Conservation (phyloP, 2,113 vertebrate genomes). For the Erythrocercus mccallii region DNA sequence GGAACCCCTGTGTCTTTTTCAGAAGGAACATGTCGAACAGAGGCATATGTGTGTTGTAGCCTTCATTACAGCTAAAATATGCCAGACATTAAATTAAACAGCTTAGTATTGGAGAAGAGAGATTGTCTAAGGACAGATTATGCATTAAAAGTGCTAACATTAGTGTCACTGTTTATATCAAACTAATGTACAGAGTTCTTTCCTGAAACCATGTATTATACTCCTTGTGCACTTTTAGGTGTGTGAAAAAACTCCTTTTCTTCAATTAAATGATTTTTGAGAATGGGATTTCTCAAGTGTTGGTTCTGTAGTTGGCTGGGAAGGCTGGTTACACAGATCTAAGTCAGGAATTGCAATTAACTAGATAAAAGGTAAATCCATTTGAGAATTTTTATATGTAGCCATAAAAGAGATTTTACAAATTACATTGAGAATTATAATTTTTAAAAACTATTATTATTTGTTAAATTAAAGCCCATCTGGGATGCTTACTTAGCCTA, state of each 20-base stretch:
- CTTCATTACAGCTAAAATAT: neutral
- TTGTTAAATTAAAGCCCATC: neutral
- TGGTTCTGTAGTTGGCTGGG: neutral
- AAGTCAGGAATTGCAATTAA: neutral
- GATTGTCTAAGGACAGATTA: neutral
- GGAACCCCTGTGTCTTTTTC: neutral
- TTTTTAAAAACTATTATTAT: neutral
- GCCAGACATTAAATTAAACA: neutral
- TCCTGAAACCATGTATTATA: neutral
- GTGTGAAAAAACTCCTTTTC: neutral
- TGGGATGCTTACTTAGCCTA: neutral
- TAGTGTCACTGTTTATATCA: neutral
- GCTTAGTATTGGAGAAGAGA: neutral
- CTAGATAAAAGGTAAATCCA: neutral
- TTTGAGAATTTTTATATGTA: neutral
- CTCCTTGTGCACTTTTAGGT: neutral
- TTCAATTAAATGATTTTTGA: neutral
- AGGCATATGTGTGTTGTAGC: neutral
- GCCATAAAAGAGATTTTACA: neutral
- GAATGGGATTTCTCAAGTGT: neutral
- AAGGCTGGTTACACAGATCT: neutral
- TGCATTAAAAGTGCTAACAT: neutral
- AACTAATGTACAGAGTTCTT: neutral
- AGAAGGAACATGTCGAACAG: neutral
- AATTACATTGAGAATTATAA: neutral